Base-by-base conservation (phyloP, 2,888 invertebrate species). In the Aphidius colemani region DNA sequence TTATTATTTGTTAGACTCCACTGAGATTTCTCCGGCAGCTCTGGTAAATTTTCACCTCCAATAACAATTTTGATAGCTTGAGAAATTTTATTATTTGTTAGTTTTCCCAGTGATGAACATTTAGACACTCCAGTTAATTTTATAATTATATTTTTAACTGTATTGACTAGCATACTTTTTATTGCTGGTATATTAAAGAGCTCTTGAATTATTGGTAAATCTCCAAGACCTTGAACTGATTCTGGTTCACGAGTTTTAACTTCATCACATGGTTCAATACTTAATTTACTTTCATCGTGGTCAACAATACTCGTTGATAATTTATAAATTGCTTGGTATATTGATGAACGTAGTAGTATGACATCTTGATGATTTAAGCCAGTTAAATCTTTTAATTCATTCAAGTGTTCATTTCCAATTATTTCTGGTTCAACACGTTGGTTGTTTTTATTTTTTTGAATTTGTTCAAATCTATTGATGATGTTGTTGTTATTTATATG, bases 101-200 rank as follows among this genome's bases (percentile, higher is more conserved):
- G 66, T 4, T 66, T 49, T 11, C 10, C 50, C 6, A 68, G 56
- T n/a, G 69, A 63, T 7, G 55, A 53, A 6, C 44, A 40, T 13
- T 40, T 58, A 0, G 68, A 46, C 7, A 64, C 48, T 3, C 58
- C 65, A 2, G 63, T 65, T 7, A 61, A 6, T 6, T 59, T 61
- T 6, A 66, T 58, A 7, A 78, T 40, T 1, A 72, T 6, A 40
- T 64, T 59, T 53, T 71, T 75, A 1, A 74, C 68, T 5, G 67
- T 70, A 7, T 74, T 60, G 1, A 73, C 10, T 2, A 75, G 64
- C 61, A 72, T 71, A 3, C 62, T 63, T 62, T 75, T 72, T 10
- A 80, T 71, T 53, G 67, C 69, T 0, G 78, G 73, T 7, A 71
- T 6, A 0, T 59, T 53, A 7, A 80, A 68, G 3, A 80, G 63